Base-by-base conservation (phyloP, 2,797 vertebrate species). In the Cheirogaleus major region DNA sequence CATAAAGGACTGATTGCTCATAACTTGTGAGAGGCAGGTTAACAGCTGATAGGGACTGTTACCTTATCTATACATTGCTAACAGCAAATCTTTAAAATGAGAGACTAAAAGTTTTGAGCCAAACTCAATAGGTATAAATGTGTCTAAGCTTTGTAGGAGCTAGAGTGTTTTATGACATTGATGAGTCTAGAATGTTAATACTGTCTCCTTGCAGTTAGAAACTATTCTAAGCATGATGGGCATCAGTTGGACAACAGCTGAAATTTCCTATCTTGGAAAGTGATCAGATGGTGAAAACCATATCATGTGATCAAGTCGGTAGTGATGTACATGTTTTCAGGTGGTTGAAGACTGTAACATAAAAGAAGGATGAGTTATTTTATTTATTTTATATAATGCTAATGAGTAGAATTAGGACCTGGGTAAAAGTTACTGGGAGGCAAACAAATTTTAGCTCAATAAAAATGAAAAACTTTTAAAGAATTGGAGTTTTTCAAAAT, bases 401-500 rank as follows among this genome's bases (percentile, higher is more conserved):
- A 57, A 78, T 65, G 55, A 22, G 59, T 75, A 72, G 78, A 70
- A 41, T 88, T 85, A 89, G 27, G 61, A 72, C 11, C 20, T 61
- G 38, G 23, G 18, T 91, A 76, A 76, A 93, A 91, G 23, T 78
- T 80, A 63, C 55, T 30, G 32, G 65, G 45, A 90, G 93, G 30
- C n/a, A 61, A 90, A 61, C 3, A 84, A 43, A 13, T 81, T 73
- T 92, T 14, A 38, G 61, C 38, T 93, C 35, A 90, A 9, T 78
- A 61, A 81, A 87, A 88, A 69, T 61, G 18, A 76, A 92, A 41
- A 76, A 45, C 30, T 93, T 75, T 91, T 63, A 83, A 96, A 67
- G 63, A 96, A 83, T 17, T 73, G 35, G 38, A 57, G 45, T 65
- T 85, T 72, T 65, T 61, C 4, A 50, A 48, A 91, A 69, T 20